These are phyloP conservation scores for Erethizon dorsatum DNA, from an alignment of 2,797 vertebrate species.

Conservation along the genomic window DNA sequence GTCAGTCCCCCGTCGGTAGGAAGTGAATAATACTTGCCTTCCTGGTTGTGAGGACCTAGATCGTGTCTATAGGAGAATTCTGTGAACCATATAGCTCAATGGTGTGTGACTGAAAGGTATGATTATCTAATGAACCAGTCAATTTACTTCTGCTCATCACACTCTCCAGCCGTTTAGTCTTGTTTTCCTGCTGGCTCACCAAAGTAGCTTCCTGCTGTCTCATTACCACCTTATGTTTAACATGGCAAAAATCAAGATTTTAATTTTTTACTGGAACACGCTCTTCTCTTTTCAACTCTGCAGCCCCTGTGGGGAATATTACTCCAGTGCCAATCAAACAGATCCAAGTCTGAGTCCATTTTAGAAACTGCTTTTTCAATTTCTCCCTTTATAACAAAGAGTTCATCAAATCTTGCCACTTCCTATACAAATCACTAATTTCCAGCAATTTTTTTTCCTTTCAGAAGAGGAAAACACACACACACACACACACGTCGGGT, in stretches of 20 bases:
- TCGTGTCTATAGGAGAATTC: not conserved
- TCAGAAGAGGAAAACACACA: not conserved
- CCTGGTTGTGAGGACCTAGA: not conserved
- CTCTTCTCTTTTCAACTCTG: slow-evolving; percentile 77
- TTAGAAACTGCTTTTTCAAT: slow-evolving; percentile 48
- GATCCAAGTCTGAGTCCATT: slow-evolving; percentile 10
- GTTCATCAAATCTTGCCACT: slow-evolving; percentile 55
- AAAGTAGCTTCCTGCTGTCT: slow-evolving; percentile 80
- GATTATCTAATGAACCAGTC: slow-evolving; percentile 74
- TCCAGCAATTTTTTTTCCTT: not conserved
- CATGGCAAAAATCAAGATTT: slow-evolving; percentile 84
- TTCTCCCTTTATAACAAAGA: slow-evolving; percentile 34
- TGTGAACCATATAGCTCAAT: slow-evolving; percentile 41
- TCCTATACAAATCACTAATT: slow-evolving; percentile 32
- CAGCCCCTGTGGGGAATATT: slow-evolving; percentile 70
- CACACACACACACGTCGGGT: not conserved
- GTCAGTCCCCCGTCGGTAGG: not conserved
- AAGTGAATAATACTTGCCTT: not conserved
- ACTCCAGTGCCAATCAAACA: slow-evolving; percentile 70
- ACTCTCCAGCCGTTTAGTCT: slow-evolving; percentile 69
- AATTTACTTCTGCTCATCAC: slow-evolving; percentile 35
- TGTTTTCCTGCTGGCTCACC: slow-evolving; percentile 80
- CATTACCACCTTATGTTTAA: slow-evolving; percentile 82
- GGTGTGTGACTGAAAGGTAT: slow-evolving; percentile 44
- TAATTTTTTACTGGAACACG: slow-evolving; percentile 78